Evolutionary conservation across 2,113 vertebrate species (phyloP), one percentile per base, ranked within the genome.

Genomic region (Xiphias gladius): DNA sequence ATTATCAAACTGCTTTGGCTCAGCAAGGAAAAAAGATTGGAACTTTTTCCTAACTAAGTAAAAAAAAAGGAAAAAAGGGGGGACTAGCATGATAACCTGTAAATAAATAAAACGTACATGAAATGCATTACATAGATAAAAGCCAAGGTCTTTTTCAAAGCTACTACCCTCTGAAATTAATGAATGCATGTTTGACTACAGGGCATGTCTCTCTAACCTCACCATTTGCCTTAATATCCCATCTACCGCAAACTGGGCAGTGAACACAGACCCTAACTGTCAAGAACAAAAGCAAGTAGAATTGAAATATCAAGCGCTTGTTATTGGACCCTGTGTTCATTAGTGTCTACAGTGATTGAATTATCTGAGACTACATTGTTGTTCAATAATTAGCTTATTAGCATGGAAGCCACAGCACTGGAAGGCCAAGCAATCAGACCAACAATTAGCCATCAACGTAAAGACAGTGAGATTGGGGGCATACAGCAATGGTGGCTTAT

Each of bases 371-470:
- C 76, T 79, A 80, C 85, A 92, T 91, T 92, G 85, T 88, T 93
- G 83, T 91, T 91, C 90, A 92, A 94, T 94, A 93, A 94, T 94
- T 92, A 89, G 84, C 84, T 93, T 82, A 93, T 94, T 94, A 93
- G 89, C 90, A 92, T 92, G 86, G 79, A 88, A 89, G 83, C 90
- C 89, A 77, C 88, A 83, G 72, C 83, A 82, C 70, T 80, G 87
- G 76, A 93, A 90, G 85, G 89, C 84, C 79, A 82, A 78, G 69
- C 86, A 93, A 91, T 86, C 90, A 93, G 84, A 88, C 71, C 87
- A 91, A 88, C 91, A 93, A 91, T 94, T 91, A 92, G 73, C 86
- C 89, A 73, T 80, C 86, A 87, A 74, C 43, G 35, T 82, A 78
- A 84, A 85, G 72, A 87, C 84, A 73, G 83, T 76, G 78, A 90